Evolutionary conservation across 2,888 invertebrate species (phyloP), one percentile per base, ranked within the genome.

Genomic region (Eretmocerus hayati): DNA sequence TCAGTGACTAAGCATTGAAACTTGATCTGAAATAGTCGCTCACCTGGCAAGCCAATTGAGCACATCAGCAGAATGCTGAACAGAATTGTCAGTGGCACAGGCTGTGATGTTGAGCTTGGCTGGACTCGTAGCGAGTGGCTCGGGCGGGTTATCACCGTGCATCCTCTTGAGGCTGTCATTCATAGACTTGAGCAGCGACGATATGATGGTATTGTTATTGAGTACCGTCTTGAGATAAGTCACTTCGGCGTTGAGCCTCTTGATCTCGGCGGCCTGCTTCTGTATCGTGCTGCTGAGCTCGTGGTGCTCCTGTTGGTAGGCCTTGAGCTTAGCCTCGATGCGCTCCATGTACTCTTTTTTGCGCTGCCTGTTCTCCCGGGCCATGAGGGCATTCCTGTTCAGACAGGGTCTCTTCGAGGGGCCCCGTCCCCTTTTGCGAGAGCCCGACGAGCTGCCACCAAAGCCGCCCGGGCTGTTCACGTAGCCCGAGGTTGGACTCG

Each of bases 331-430:
- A 22, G 66, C 71, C 60, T 82, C 81, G 15, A 82, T 69, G 15
- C 71, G 73, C 48, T 78, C 73, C 18, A 82, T 57, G 58, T 82
- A 77, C 26, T 75, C 73, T 61, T 83, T 83, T 59, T 83, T 83
- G 37, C 74, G 76, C 2, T 76, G 72, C 2, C 83, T 73, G 61
- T 82, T 83, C 59, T 80, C 78, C 3, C 82, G 69, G 2, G 83
- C 83, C 67, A 81, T 73, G 26, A 80, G 59, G 0, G 82, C 83
- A 63, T 82, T 83, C 55, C 75, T 72, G 9, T 75, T 74, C 15
- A 72, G 69, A 53, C 75, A 75, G 4, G 72, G 72, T 26, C 69
- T 66, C 35, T 71, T 69, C 0, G 68, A 64, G 0, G 64, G 61
- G 0, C 63, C 64, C 1, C 52, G 39, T 11, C 53, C 53, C n/a